Base-by-base conservation (phyloP, 2,888 invertebrate genomes). In the Galerucella nymphaeae region DNA sequence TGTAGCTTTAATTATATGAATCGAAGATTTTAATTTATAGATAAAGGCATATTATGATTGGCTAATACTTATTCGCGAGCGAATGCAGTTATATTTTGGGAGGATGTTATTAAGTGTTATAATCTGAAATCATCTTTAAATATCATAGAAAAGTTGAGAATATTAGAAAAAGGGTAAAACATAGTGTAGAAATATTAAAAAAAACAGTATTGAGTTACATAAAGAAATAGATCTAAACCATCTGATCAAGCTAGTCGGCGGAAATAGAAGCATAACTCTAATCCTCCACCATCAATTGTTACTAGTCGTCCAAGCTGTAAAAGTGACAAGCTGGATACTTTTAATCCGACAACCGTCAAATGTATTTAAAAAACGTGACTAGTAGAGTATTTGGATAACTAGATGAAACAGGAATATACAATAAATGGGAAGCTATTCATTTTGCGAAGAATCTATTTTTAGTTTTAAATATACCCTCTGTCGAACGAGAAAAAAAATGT, bases 231-330 rank as follows among this genome's bases (percentile, higher is more conserved):
- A 18, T 18, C 18, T 55, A 10, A 23, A 30, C 13, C 58, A 55
- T 11, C 53, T 8, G 30, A 30, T 30, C 1, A 48, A 55, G 53
- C n/a, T 48, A 59, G 59, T 67, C 59, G 67, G 59, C 41, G 45
- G 59, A 48, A 67, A 59, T 58, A 67, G 59, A 30, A 45, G 67
- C 48, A 59, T 50, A 59, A 59, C 59, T 50, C 14, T 67, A 66
- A 67, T 67, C 67, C 67, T 59, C 48, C 6, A 58, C 48, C 59
- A 67, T 16, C 67, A 30, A 67, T 67, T 67, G 67, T 67, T 45
- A 13, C 23, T 50, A 50, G 66, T 57, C 58, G 66, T 66, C 23
- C 20, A 3, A 30, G 53, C 58, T 48, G 55, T 66, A 66, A 66
- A 48, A 67, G 23, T 59, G 66, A 67, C 66, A 59, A 59, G 58